These are phyloP conservation scores for Calephelis perditalis DNA, from an alignment of 2,888 invertebrate species.

Conservation along the genomic window DNA sequence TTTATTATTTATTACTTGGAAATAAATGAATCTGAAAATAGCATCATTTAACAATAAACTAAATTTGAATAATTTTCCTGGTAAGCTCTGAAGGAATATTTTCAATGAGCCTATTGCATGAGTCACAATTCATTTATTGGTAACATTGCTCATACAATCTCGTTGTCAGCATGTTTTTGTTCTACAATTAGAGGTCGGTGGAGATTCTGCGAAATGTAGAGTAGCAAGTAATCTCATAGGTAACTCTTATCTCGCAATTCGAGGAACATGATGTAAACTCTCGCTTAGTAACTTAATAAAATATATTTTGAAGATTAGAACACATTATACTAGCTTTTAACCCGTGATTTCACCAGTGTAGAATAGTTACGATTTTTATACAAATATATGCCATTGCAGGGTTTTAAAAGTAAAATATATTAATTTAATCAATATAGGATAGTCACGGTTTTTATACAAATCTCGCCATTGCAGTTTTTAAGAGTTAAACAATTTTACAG, in stretches of 20 bases:
- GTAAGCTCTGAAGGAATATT: not conserved
- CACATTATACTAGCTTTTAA: no score
- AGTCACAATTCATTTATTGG: slow-evolving; percentile 55
- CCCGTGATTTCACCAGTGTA: no score
- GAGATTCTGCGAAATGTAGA: slow-evolving; percentile 39
- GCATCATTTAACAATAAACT: not conserved
- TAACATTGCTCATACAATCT: slow-evolving; percentile 57
- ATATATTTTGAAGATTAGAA: not conserved
- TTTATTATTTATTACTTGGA: no score
- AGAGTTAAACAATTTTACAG: no score
- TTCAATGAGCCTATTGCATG: slow-evolving; percentile 30
- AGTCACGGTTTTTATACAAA: no score
- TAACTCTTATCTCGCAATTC: slow-evolving; percentile 35
- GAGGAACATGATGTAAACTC: slow-evolving; percentile 28
- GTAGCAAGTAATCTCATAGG: slow-evolving; percentile 31
- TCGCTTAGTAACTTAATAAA: not conserved
- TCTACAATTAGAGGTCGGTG: slow-evolving; percentile 52
- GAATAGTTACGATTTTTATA: no score
- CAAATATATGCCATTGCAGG: no score
- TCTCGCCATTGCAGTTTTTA: no score
- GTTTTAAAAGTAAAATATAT: no score
- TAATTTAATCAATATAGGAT: no score
- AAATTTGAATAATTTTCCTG: not conserved
- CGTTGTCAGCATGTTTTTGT: slow-evolving; percentile 62
- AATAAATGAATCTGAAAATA: no score